Conservation (phyloP, 2,113 vertebrate species). For the Tychaedon coryphoeus region DNA sequence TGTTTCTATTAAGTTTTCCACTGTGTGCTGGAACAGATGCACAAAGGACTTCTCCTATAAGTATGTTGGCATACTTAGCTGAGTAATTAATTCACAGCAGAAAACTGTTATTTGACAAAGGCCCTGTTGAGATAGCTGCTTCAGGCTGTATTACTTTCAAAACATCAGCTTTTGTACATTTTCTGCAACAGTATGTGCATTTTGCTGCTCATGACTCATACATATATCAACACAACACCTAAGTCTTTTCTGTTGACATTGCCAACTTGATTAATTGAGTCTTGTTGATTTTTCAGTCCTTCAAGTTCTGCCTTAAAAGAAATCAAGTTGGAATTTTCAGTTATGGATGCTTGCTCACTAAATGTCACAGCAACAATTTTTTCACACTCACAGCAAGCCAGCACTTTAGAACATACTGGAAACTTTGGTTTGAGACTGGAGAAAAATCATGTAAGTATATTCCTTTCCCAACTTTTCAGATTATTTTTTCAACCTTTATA, state of each 20-base stretch:
- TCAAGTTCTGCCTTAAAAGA: not conserved
- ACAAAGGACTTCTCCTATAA: not conserved
- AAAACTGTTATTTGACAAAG: not conserved
- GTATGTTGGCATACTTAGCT: not conserved
- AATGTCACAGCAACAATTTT: not conserved
- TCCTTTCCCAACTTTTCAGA: not conserved
- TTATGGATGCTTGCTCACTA: not conserved
- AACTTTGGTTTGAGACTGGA: not conserved
- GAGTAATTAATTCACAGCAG: not conserved
- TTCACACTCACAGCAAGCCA: not conserved
- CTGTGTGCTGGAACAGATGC: not conserved
- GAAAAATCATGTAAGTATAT: not conserved
- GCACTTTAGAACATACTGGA: not conserved
- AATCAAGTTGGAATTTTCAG: not conserved
- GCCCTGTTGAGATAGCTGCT: not conserved
- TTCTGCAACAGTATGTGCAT: not conserved
- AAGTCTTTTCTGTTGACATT: not conserved
- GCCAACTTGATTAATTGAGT: slow-evolving; percentile 9
- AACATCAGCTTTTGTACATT: not conserved
- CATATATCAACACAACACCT: not conserved
- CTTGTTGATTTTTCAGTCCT: slow-evolving; percentile 28
- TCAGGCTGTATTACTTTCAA: not conserved
- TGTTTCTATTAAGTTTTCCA: not conserved
- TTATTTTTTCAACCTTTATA: not conserved
- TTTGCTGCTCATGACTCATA: not conserved